Percentiles rank a stretch among this genome's conserved stretches.
These are phyloP conservation scores for Myiotriccus ornatus DNA, from an alignment of 2,797 vertebrate species.

Conservation along the genomic window DNA sequence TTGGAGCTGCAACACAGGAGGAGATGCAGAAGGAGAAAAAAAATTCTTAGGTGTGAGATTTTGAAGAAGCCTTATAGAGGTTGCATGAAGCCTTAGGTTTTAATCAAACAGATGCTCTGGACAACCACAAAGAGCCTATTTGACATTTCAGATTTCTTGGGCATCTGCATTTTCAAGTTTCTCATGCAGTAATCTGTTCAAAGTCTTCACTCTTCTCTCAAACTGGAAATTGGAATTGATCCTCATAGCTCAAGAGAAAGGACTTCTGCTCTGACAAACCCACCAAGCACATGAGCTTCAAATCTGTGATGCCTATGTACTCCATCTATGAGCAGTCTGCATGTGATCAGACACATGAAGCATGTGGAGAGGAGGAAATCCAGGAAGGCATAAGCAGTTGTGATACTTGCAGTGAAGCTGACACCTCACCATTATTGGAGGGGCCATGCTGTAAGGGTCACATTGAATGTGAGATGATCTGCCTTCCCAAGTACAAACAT, in stretches of 20 bases:
- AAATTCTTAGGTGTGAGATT: neutral
- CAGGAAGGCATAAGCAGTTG: neutral
- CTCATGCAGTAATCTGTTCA: neutral
- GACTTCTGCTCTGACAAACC: neutral
- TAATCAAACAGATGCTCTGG: neutral
- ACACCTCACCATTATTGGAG: neutral
- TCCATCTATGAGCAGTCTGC: neutral
- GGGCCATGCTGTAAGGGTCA: neutral
- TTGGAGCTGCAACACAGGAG: constrained; percentile 72
- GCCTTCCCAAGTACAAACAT: neutral
- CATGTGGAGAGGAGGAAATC: fast-evolving
- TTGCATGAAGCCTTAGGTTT: neutral
- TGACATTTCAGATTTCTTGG: neutral
- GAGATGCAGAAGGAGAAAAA: neutral
- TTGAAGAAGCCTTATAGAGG: neutral
- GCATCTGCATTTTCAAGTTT: neutral
- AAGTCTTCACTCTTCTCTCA: neutral
- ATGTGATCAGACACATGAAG: fast-evolving
- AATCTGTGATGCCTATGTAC: neutral
- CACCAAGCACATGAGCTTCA: neutral
- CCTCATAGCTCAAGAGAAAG: neutral
- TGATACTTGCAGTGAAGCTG: neutral
- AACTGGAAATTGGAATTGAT: neutral
- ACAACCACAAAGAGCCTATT: neutral
- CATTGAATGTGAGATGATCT: neutral